phyloP scores from a whole-genome alignment of 2,888 invertebrate genomes.

The Eulithis prunata region DNA sequence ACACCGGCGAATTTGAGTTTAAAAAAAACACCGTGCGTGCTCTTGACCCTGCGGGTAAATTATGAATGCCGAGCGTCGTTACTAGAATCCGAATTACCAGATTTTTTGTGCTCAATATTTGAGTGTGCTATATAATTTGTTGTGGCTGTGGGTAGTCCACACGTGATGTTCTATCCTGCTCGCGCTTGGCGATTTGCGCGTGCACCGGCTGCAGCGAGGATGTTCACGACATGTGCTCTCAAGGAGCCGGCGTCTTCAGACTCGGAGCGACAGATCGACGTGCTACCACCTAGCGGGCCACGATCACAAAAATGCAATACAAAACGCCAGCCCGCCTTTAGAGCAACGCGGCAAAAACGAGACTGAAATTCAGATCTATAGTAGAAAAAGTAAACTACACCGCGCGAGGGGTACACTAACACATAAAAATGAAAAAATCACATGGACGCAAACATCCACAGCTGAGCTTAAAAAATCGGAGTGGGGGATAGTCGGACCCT shows the following conservation, averaged over 20 bases:
- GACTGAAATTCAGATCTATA: slow-evolving; percentile 85
- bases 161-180: slow-evolving; percentile 75
- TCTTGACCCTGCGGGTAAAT: slow-evolving; percentile 81
- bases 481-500: slow-evolving; percentile 68
- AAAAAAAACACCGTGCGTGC: slow-evolving; percentile 70
- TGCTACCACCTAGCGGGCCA: slow-evolving; percentile 56
- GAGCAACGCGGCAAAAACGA: slow-evolving; percentile 84
- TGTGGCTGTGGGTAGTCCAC: slow-evolving; percentile 73
- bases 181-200: slow-evolving; percentile 72
- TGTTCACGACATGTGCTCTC: slow-evolving; percentile 71
- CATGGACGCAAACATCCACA: slow-evolving; percentile 78
- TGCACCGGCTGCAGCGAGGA: slow-evolving; percentile 72
- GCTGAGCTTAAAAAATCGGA: slow-evolving; percentile 82
- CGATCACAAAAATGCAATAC: slow-evolving; percentile 77
- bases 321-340: slow-evolving; percentile 81
- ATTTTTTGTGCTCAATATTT: slow-evolving; percentile 82
- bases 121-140: slow-evolving; percentile 76
- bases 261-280: slow-evolving; percentile 49
- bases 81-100: slow-evolving; percentile 82
- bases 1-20: slow-evolving; percentile 52
- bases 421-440: slow-evolving; percentile 84
- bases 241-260: slow-evolving; percentile 69
- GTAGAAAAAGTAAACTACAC: slow-evolving; percentile 85
- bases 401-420: slow-evolving; percentile 84
- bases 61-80: slow-evolving; percentile 81